Evolutionary conservation across 2,113 vertebrate genomes (phyloP).

Genomic region (Aspiorhynchus laticeps): DNA sequence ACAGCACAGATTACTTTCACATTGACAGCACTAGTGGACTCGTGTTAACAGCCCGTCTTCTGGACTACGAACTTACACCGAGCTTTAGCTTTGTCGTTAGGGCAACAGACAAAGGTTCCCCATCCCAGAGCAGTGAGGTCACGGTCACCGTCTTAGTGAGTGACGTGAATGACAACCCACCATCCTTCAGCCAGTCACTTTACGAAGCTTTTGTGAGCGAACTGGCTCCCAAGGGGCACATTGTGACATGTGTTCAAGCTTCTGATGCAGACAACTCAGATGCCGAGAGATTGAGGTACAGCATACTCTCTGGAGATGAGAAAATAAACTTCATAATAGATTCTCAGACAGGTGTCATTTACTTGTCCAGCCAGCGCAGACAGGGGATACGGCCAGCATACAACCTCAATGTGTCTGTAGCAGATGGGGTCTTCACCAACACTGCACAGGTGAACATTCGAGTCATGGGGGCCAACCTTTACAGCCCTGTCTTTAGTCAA

Average conservation of each 20-base stretch:
- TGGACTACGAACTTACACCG: conserved; percentile 89
- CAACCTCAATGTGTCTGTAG: conserved; percentile 93
- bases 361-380: conserved; percentile 88
- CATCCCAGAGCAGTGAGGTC: conserved; percentile 87
- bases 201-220: conserved; percentile 94
- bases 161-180: conserved; percentile 95
- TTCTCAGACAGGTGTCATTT: conserved; percentile 85
- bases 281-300: conserved; percentile 86
- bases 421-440: conserved; percentile 94
- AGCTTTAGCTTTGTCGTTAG: conserved; percentile 85
- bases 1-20: conserved; percentile 92
- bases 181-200: conserved; percentile 87
- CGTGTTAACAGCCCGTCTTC: conserved; percentile 84
- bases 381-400: conserved; percentile 89
- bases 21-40: conserved; percentile 88
- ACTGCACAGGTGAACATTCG: conserved; percentile 89
- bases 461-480: conserved; percentile 91
- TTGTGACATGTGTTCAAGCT: conserved; percentile 95
- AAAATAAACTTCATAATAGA: conserved; percentile 90
- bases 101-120: conserved; percentile 88
- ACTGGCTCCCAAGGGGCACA: conserved; percentile 90
- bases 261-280: conserved; percentile 93
- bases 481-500: conserved; percentile 93
- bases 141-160: conserved; percentile 84
- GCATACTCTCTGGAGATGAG: conserved; percentile 92